These are phyloP conservation scores for Drosophila sturtevanti DNA, from an alignment of 1,140 invertebrate species.

Conservation along the genomic window DNA sequence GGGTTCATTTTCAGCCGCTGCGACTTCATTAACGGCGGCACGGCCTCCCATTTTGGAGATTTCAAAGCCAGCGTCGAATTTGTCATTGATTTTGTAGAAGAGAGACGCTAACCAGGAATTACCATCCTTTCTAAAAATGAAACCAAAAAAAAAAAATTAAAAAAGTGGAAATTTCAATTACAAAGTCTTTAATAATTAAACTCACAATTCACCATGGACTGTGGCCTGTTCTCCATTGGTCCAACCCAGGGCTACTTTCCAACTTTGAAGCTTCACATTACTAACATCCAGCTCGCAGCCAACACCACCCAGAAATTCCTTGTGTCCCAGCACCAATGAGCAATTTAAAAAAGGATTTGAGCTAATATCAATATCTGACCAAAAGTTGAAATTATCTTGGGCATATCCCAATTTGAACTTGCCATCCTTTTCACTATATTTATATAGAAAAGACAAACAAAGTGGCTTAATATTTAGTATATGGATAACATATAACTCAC, in stretches of 20 bases:
- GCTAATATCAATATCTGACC: constrained; percentile 31
- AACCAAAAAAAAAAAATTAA: no score
- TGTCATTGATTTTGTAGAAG: constrained; percentile 46
- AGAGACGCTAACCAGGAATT: constrained; percentile 48
- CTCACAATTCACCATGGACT: constrained; percentile 62
- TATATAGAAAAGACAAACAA: neutral
- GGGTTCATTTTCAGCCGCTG: neutral
- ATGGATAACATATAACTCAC: no score
- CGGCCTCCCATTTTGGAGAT: constrained; percentile 4
- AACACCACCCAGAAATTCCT: constrained; percentile 55
- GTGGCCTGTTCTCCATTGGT: constrained; percentile 38
- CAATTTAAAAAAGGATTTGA: constrained; percentile 19
- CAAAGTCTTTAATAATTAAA: neutral
- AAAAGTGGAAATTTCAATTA: neutral
- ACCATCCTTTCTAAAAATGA: constrained; percentile 25
- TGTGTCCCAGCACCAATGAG: constrained; percentile 43
- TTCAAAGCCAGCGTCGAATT: constrained; percentile 44
- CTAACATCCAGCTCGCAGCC: constrained; percentile 16
- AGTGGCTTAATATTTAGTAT: neutral
- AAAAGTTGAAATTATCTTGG: constrained; percentile 44
- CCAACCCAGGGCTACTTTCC: constrained; percentile 57
- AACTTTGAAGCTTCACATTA: neutral
- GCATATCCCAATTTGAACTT: constrained; percentile 44
- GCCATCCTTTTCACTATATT: constrained; percentile 33
- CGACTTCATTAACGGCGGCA: neutral